Base-by-base conservation (phyloP, 23 tunicate species). In the Ascidia mentula region DNA sequence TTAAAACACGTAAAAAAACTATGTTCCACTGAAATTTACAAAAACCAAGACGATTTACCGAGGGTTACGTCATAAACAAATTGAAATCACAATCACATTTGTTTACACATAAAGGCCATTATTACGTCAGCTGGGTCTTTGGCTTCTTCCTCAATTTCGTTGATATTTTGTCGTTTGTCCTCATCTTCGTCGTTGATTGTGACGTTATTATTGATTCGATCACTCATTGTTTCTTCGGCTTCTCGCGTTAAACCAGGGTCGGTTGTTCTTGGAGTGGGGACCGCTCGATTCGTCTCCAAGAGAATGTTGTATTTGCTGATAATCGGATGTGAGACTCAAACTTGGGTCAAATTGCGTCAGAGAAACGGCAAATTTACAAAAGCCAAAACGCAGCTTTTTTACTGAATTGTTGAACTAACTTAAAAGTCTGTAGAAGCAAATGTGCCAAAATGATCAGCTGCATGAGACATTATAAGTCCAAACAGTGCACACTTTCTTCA, bases 231-330 rank as follows among this genome's bases (percentile, higher is more conserved):
- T 22, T 33, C 35, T 20, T 74, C 78, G 2, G 18, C 37, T 46
- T 74, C 78, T 32, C 53, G 34, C 6, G 35, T 37, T 18, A 32
- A 22, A 18, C 37, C 53, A 7, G 46, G 31, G 78, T 26, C 24
- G 22, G 7, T 26, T 31, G 75, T 34, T 34, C 2, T 34, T 34
- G 75, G 75, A 28, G 75, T 71, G 36, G 38, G 31, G 7, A 13
- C 37, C 1, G 73, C 20, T 30, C 84, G 84, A 26, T 34, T 31
- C 31, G 84, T 37, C 36, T 80, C 77, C 53, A 80, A 37, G 13
- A 80, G 84, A 13, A 80, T 38, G 12, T 39, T 70, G 36, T 18
- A 80, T 69, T 80, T 80, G 73, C 84, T 80, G 35, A 30, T 40
- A 79, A 59, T 13, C 30, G 15, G 8, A 69, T 69, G 18, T 8